phyloP scores from a whole-genome alignment of 2,888 invertebrate genomes.

The Endotricha flammealis region DNA sequence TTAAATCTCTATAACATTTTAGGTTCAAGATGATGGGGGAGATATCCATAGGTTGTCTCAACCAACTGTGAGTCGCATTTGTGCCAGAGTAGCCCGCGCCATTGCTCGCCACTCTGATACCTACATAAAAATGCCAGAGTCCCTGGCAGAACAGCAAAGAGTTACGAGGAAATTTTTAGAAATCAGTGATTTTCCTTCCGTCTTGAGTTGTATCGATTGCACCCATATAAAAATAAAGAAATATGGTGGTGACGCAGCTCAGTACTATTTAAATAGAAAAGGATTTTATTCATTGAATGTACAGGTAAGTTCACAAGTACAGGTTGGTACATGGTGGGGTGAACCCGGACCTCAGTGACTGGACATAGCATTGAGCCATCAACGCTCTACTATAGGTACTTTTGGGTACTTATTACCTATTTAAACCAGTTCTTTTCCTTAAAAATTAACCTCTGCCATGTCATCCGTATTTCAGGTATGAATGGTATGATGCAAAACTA shows the following conservation, averaged over 20 bases:
- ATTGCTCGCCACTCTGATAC: conserved; percentile 6
- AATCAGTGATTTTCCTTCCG: conserved; percentile 10
- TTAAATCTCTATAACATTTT: not conserved
- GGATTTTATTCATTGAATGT: conserved; percentile 16
- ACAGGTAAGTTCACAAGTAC: conserved; percentile 9
- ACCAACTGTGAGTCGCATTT: conserved; percentile 12
- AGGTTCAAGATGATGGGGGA: conserved; percentile 18
- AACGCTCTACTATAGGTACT: not conserved
- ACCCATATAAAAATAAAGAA: conserved; percentile 15
- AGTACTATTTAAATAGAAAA: conserved; percentile 17
- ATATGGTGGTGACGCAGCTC: conserved; percentile 11
- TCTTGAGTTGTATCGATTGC: conserved; percentile 15
- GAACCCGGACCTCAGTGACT: too few relatives aligned
- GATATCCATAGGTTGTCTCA: conserved; percentile 17
- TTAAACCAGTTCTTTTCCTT: not conserved
- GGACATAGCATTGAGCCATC: too few relatives aligned
- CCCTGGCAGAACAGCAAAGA: conserved; percentile 7
- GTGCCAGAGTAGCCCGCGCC: conserved; percentile 13
- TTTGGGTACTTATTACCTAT: too few relatives aligned
- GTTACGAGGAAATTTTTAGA: conserved; percentile 9
- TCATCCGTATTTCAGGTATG: not conserved
- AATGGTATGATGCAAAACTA: conserved; percentile 5
- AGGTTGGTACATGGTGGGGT: not conserved
- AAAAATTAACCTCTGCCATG: too few relatives aligned
- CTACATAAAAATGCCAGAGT: conserved; percentile 15